Evolutionary conservation across 1,140 invertebrate genomes (phyloP), one percentile per base, ranked within the genome.

Genomic region (Zophobas morio): DNA sequence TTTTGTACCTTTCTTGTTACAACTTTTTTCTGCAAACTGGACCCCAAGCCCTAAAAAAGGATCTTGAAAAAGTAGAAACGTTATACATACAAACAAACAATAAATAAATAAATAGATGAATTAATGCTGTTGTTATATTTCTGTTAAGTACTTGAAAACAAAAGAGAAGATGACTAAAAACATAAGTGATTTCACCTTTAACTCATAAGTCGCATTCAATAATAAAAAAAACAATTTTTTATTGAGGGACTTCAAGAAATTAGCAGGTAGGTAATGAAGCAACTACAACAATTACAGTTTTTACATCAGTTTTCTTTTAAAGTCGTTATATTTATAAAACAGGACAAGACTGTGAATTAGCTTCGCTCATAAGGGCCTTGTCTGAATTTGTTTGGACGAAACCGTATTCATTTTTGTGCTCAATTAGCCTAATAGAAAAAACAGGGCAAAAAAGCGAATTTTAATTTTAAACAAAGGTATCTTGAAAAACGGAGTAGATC

Each of bases 401-500:
- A 46, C 8, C 42, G 42, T 8, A 46, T 46, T 46, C 42, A 46
- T 46, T 3, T 46, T 3, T 57, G 54, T 57, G 32, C 54, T 57
- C 4, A 57, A 57, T 4, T 35, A 20, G 34, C 34, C 54, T 20
- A 57, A 57, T 57, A 57, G 34, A 57, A 57, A 20, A 57, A 57
- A 35, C 54, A 57, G 8, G 3, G 34, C 32, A 57, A 57, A 33
- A 57, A 57, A 34, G 34, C 54, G 54, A 57, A 57, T 57, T 57
- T 57, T 5, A 57, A 57, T 20, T 57, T 57, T 57, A 34, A 57
- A 57, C 54, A 57, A 57, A 57, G 54, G 54, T 57, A 57, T 34
- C 54, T 57, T 57, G 8, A 57, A 57, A 57, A 57, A 57, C 54
- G 34, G 54, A 34, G 8, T 57, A 57, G 54, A 57, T 57, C 35